Evolutionary conservation across 2,888 invertebrate species (phyloP).

Genomic region (Hipparchia semele): DNA sequence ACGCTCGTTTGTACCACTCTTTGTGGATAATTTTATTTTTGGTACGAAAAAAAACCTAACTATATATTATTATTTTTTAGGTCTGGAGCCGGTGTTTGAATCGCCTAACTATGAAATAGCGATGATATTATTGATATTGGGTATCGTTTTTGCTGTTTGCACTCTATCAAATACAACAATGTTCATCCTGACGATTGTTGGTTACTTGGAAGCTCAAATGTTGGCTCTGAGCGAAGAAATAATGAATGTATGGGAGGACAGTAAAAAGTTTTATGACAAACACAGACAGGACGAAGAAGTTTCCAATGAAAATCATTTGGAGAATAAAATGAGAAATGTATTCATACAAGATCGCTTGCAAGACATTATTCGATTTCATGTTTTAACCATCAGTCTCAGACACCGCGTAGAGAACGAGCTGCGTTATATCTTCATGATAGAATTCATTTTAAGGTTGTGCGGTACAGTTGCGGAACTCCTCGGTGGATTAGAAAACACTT

Average conservation of each 20-base stretch:
- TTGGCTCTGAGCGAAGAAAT: slow-evolving; percentile 56
- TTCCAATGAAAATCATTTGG: slow-evolving; percentile 2
- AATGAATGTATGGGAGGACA: slow-evolving; percentile 49
- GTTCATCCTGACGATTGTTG: slow-evolving; percentile 53
- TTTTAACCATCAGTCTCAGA: slow-evolving; percentile 44
- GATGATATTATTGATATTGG: slow-evolving; percentile 38
- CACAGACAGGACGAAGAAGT: slow-evolving; percentile 6
- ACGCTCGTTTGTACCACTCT: too few species aligned
- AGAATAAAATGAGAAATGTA: slow-evolving; percentile 29
- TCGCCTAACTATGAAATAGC: slow-evolving; percentile 62
- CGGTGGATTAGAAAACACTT: slow-evolving; percentile 58
- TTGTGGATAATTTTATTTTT: background rate
- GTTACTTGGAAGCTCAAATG: slow-evolving; percentile 61
- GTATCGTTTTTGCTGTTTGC: slow-evolving; percentile 49
- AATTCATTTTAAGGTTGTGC: slow-evolving; percentile 50
- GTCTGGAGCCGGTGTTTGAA: slow-evolving; percentile 59
- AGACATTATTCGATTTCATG: slow-evolving; percentile 50
- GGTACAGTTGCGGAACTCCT: slow-evolving; percentile 56
- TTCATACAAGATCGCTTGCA: slow-evolving; percentile 46
- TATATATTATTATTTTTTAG: slow-evolving; percentile 43
- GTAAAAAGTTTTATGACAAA: slow-evolving; percentile 26
- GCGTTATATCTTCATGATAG: slow-evolving; percentile 50
- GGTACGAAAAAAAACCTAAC: background rate
- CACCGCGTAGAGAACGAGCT: slow-evolving; percentile 48
- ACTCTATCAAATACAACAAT: slow-evolving; percentile 51